Percentiles rank a stretch among this genome's conserved stretches.
Evolutionary conservation across 2,113 vertebrate species (phyloP).

Genomic region (Rhinolophus sinicus): DNA sequence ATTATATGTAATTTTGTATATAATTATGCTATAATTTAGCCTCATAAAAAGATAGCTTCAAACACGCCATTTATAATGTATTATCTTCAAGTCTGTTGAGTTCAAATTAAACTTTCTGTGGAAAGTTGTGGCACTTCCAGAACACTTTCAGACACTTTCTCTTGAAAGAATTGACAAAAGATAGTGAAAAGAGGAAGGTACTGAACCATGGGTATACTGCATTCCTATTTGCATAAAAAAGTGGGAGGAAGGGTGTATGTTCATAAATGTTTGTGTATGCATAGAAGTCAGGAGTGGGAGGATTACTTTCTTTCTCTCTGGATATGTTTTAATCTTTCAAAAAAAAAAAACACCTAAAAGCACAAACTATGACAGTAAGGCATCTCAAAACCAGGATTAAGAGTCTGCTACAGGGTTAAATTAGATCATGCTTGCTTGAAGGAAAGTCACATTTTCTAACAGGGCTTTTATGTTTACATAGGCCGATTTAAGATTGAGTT

Average conservation of each 20-base stretch:
- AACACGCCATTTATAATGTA: neutral
- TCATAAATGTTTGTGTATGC: neutral
- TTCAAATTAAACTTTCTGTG: constrained; percentile 41
- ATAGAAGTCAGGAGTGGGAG: neutral
- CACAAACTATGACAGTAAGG: neutral
- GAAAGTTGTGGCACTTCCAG: neutral
- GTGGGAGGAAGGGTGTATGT: neutral
- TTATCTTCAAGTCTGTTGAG: neutral
- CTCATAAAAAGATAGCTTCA: constrained; percentile 11
- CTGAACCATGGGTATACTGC: neutral
- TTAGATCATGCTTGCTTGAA: neutral
- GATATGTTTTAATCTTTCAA: neutral
- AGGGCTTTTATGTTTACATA: neutral
- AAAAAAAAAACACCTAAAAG: neutral
- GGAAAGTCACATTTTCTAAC: constrained; percentile 18
- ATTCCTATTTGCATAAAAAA: neutral
- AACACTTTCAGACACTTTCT: neutral
- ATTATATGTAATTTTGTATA: neutral
- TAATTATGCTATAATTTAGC: neutral
- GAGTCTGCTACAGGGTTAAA: neutral
- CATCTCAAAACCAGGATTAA: neutral
- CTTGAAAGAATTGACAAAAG: neutral
- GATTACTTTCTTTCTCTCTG: neutral
- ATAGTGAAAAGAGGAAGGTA: neutral
- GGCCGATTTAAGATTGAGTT: neutral